Percentiles rank a stretch among this genome's conserved stretches.
Conservation (phyloP, 64 coral and sea anemone species). For the Orbicella faveolata region DNA sequence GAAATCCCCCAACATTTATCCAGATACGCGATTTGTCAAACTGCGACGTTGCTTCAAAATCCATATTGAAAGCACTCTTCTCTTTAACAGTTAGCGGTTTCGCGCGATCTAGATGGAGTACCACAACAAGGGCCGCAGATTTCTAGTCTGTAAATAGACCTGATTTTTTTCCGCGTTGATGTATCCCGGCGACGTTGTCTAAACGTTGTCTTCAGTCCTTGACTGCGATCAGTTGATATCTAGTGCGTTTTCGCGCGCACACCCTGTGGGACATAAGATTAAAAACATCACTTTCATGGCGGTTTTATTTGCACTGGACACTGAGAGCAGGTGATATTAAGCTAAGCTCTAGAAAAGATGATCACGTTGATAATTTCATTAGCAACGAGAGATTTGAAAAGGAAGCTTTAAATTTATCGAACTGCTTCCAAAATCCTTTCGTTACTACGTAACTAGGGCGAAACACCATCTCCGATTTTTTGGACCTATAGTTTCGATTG, state of each 20-base stretch:
- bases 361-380: conserved; percentile 41
- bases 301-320: conserved; percentile 21
- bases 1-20: conserved; percentile 88
- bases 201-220: background rate
- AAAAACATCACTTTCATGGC: conserved; percentile 22
- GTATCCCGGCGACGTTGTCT: background rate
- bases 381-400: background rate
- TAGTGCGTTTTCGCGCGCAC: background rate
- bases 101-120: background rate
- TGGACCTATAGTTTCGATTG: background rate
- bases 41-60: conserved; percentile 33
- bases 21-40: conserved; percentile 56
- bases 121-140: background rate
- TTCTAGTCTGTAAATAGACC: background rate
- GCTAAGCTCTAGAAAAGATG: conserved; percentile 19
- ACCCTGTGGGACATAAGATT: conserved; percentile 29
- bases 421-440: background rate
- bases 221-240: background rate
- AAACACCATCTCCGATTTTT: background rate
- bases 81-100: background rate
- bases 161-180: background rate
- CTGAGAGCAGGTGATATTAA: conserved; percentile 17
- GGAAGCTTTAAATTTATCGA: background rate
- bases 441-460: background rate
- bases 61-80: conserved; percentile 29